A percentile compares a stretch with the other conserved stretches of the same genome.
phyloP scores from a whole-genome alignment of 1,140 invertebrate species.

The Caenorhabditis brenneri region DNA sequence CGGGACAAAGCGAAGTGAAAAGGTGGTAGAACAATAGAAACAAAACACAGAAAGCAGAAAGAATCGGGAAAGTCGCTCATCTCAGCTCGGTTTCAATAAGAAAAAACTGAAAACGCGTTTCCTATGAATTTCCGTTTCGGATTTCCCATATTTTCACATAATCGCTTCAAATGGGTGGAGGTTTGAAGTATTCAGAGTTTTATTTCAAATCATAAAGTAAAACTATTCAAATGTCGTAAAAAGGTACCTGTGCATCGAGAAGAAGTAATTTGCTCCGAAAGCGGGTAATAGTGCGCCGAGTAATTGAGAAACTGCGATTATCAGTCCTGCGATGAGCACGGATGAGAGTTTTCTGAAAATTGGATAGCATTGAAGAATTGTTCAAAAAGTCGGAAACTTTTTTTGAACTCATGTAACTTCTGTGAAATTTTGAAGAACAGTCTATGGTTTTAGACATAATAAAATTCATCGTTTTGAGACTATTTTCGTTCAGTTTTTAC shows the following conservation, averaged over 20 bases:
- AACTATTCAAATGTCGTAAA: too few relatives aligned
- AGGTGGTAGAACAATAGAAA: background rate
- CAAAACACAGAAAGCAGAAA: background rate
- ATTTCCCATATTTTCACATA: background rate
- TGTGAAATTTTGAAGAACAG: too few relatives aligned
- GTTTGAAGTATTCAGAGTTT: too few relatives aligned
- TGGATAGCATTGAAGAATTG: background rate
- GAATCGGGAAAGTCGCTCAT: too few relatives aligned
- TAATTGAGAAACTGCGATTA: background rate
- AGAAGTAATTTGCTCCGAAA: conserved; percentile 39
- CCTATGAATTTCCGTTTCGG: background rate
- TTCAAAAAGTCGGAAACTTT: too few relatives aligned
- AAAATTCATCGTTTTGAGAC: too few relatives aligned
- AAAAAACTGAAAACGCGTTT: background rate
- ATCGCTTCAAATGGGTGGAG: too few relatives aligned
- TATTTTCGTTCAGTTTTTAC: too few relatives aligned
- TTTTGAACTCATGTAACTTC: too few relatives aligned
- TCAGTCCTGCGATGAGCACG: background rate
- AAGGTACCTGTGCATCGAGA: conserved; percentile 18
- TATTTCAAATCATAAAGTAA: too few relatives aligned
- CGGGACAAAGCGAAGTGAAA: background rate
- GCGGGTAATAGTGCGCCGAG: conserved; percentile 1
- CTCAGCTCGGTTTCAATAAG: background rate
- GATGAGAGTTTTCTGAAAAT: background rate
- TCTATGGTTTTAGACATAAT: too few relatives aligned